Percentiles rank a stretch among this genome's conserved stretches.
Conservation (phyloP, 2,888 invertebrate genomes). For the Mimumesa dahlbomi region DNA sequence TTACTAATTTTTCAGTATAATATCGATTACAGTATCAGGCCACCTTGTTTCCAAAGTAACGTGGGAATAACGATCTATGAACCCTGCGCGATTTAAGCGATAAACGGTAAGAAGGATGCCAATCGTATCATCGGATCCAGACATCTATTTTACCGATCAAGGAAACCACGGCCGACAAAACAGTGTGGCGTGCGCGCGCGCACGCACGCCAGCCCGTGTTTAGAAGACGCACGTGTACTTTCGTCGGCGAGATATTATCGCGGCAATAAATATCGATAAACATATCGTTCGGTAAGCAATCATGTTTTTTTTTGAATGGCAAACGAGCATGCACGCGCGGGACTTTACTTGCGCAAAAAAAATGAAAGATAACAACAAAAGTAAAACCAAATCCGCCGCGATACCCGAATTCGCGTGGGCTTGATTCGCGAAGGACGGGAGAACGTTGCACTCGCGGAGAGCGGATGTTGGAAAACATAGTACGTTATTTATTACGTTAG, state of each 20-base stretch:
- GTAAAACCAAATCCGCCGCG: too few species aligned
- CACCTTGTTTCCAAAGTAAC: neutral
- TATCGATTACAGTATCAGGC: too few species aligned
- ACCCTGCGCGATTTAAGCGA: neutral
- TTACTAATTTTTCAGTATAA: too few species aligned
- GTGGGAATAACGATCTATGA: conserved; percentile 2
- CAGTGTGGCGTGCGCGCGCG: neutral
- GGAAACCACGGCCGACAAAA: conserved; percentile 8
- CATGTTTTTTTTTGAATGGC: too few species aligned
- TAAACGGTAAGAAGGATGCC: conserved; percentile 24
- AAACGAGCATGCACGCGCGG: too few species aligned
- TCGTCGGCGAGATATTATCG: too few species aligned
- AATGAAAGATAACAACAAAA: too few species aligned
- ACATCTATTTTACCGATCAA: conserved; percentile 19
- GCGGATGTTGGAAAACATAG: conserved; percentile 58
- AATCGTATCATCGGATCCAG: conserved; percentile 24
- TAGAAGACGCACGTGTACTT: too few species aligned
- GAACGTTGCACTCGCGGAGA: conserved; percentile 68
- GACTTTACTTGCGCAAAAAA: neutral
- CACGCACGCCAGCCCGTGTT: neutral
- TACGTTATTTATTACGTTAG: too few species aligned
- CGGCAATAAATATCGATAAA: too few species aligned
- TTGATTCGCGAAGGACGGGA: conserved; percentile 65
- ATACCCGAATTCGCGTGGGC: conserved; percentile 39
- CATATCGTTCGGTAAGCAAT: too few species aligned